These are phyloP conservation scores for Eurypyga helias DNA, from an alignment of 2,113 vertebrate genomes.

Conservation along the genomic window DNA sequence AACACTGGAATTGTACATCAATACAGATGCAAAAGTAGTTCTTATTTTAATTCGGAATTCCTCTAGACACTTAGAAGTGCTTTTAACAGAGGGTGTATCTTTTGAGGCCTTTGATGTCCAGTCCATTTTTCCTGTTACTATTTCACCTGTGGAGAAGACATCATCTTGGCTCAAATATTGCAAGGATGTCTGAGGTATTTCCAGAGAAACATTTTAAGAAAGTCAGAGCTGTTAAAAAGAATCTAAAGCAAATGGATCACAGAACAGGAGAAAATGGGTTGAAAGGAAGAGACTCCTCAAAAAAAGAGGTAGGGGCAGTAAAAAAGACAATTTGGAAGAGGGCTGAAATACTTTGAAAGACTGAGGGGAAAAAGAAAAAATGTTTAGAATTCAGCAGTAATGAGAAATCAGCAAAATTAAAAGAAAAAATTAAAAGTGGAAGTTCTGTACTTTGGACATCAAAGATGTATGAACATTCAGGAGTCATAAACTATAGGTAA, in stretches of 20 bases:
- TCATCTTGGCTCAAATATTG: background rate
- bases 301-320: background rate
- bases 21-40: background rate
- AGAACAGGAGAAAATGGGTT: background rate
- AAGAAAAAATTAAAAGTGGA: background rate
- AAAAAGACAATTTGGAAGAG: background rate
- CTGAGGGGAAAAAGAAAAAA: background rate
- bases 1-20: background rate
- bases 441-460: background rate
- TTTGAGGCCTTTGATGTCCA: background rate
- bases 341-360: background rate
- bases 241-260: background rate
- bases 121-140: background rate
- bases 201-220: background rate
- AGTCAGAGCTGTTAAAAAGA: background rate
- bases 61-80: background rate
- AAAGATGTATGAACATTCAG: background rate
- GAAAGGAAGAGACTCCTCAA: background rate
- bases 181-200: background rate
- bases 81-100: background rate
- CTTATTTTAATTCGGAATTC: background rate
- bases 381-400: background rate
- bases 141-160: background rate
- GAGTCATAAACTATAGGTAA: background rate
- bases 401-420: background rate